phyloP scores from a whole-genome alignment of 2,888 invertebrate species.

The Steromphala cineraria region DNA sequence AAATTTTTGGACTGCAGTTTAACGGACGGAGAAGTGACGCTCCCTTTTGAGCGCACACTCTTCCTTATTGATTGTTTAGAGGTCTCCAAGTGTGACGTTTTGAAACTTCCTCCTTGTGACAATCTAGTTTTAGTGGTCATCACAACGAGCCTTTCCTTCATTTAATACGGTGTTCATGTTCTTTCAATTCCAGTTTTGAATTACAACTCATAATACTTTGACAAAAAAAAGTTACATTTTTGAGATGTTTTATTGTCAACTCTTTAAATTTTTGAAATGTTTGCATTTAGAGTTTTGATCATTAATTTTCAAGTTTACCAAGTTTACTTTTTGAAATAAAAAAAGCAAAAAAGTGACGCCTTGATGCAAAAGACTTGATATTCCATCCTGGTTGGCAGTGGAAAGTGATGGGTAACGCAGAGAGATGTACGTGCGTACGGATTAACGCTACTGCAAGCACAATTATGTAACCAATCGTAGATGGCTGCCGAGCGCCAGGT shows the following conservation, averaged over 20 bases:
- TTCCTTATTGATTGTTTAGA: constrained; percentile 8
- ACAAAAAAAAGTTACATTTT: constrained; percentile 35
- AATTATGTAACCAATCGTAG: constrained; percentile 16
- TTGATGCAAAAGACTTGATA: not conserved
- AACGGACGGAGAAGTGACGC: constrained; percentile 50
- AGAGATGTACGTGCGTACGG: no score
- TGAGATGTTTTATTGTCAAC: constrained; percentile 19
- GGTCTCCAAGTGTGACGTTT: constrained; percentile 18
- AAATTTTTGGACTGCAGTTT: constrained; percentile 47
- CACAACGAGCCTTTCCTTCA: constrained; percentile 61
- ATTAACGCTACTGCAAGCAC: not conserved
- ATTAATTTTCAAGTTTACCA: constrained; percentile 10
- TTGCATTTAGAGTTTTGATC: constrained; percentile 30
- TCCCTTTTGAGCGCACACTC: constrained; percentile 72
- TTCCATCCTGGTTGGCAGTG: not conserved
- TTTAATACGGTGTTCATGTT: constrained; percentile 61
- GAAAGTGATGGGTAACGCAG: not conserved
- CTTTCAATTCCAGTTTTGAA: constrained; percentile 55
- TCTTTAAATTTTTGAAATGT: constrained; percentile 37
- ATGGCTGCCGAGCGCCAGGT: not conserved
- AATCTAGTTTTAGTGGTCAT: constrained; percentile 67
- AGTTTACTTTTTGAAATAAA: constrained; percentile 7
- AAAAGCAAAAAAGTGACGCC: not conserved
- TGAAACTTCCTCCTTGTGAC: constrained; percentile 41
- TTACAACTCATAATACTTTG: constrained; percentile 23